Evolutionary conservation across 2,888 invertebrate genomes (phyloP).

Genomic region (Caenorhabditis imperialis): DNA sequence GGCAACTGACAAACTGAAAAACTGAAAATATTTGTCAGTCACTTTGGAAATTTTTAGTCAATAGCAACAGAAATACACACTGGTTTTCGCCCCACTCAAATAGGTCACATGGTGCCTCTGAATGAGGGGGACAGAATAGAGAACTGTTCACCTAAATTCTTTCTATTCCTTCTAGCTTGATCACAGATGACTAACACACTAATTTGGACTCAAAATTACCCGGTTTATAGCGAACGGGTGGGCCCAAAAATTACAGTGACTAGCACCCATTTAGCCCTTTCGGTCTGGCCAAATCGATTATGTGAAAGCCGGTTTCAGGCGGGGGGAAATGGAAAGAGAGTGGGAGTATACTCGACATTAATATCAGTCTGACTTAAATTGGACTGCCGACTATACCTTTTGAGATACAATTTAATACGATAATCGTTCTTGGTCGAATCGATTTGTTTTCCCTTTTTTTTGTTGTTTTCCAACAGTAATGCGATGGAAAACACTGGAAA

Average conservation of each 20-base stretch:
- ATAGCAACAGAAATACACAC: too few relatives aligned
- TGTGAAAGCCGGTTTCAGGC: conserved; percentile 45
- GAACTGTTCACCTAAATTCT: too few relatives aligned
- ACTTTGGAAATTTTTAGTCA: too few relatives aligned
- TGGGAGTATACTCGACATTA: conserved; percentile 46
- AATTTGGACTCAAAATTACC: too few relatives aligned
- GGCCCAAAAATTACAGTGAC: too few relatives aligned
- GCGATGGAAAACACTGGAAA: neutral
- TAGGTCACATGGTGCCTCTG: conserved; percentile 18
- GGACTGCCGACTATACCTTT: too few relatives aligned
- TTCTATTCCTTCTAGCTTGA: too few relatives aligned
- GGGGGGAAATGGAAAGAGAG: conserved; percentile 8
- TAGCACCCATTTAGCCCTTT: conserved; percentile 50
- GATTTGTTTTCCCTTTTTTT: conserved; percentile 6
- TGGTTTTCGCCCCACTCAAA: conserved; percentile 30
- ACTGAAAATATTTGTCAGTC: too few relatives aligned
- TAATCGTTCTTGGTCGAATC: conserved; percentile 51
- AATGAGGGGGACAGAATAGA: conserved; percentile 2
- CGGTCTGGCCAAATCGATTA: conserved; percentile 50
- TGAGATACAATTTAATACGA: conserved; percentile 22
- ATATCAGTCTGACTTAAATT: conserved; percentile 33
- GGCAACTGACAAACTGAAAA: too few relatives aligned
- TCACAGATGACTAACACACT: too few relatives aligned
- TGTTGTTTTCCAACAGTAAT: neutral
- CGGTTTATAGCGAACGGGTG: too few relatives aligned